These are phyloP conservation scores for Noctua comes DNA, from an alignment of 2,888 invertebrate species.

Conservation along the genomic window DNA sequence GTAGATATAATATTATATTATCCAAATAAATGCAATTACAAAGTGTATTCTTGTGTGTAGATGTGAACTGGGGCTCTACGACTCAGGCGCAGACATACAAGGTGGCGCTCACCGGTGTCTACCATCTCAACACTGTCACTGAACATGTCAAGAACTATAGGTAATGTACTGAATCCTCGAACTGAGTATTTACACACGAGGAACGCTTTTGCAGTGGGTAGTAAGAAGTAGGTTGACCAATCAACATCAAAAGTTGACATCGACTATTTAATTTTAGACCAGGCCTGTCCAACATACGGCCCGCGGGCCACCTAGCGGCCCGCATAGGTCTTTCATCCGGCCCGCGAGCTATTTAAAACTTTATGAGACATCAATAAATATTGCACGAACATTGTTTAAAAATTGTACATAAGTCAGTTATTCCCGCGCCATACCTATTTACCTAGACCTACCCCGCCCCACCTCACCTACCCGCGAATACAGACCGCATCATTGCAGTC, in stretches of 20 bases:
- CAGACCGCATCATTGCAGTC: no score
- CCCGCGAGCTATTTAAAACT: no score
- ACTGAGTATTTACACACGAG: neutral
- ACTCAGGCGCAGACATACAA: slow-evolving; percentile 99
- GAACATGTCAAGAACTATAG: slow-evolving; percentile 99
- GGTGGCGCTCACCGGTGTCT: slow-evolving; percentile 96
- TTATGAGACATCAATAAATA: no score
- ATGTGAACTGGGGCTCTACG: slow-evolving; percentile 99
- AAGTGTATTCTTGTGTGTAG: slow-evolving; percentile 72
- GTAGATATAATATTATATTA: neutral
- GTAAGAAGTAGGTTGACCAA: neutral
- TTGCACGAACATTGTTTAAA: no score
- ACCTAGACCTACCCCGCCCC: no score
- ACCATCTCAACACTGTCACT: slow-evolving; percentile 96
- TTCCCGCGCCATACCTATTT: no score
- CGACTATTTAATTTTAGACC: neutral
- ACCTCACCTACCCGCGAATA: no score
- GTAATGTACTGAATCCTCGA: slow-evolving; percentile 45
- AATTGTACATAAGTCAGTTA: no score
- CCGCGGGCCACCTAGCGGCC: no score
- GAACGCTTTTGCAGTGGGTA: neutral
- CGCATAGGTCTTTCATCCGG: no score
- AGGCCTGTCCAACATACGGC: no score
- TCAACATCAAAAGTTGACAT: neutral
- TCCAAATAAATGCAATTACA: neutral